A percentile compares a stretch with the other conserved stretches of the same genome.
Conservation (phyloP, 2,113 vertebrate genomes). For the Lagenorhynchus albirostris region DNA sequence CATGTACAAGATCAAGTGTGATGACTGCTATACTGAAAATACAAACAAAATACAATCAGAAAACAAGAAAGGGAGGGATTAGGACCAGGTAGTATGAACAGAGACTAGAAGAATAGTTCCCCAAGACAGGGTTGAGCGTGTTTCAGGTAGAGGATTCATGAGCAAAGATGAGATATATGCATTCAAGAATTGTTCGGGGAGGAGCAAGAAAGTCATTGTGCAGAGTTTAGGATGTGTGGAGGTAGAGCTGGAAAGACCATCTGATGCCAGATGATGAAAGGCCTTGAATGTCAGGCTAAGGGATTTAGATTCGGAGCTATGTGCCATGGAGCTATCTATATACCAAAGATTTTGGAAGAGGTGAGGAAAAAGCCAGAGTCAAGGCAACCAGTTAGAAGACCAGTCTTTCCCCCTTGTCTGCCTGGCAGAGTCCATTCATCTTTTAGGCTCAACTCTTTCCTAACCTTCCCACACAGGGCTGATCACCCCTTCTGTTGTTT, state of each 20-base stretch:
- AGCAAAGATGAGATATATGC: background rate
- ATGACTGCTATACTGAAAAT: background rate
- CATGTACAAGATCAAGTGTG: background rate
- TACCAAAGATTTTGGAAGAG: background rate
- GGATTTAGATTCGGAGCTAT: background rate
- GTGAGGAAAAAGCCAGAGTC: background rate
- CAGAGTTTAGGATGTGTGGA: background rate
- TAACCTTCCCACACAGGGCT: background rate
- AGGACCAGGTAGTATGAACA: background rate
- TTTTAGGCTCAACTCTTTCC: background rate
- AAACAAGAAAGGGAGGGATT: background rate
- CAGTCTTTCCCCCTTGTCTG: background rate
- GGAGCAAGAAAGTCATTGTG: background rate
- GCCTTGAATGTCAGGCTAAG: background rate
- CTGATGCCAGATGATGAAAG: background rate
- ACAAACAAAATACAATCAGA: background rate
- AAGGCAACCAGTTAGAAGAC: background rate
- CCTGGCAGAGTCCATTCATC: background rate
- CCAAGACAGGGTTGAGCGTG: background rate
- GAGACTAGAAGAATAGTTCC: background rate
- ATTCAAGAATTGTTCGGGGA: background rate
- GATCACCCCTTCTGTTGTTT: background rate
- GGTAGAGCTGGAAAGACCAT: background rate
- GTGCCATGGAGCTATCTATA: background rate
- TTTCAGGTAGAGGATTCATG: background rate